Evolutionary conservation across 2,113 vertebrate genomes (phyloP).

Genomic region (Hirundichthys speculiger): DNA sequence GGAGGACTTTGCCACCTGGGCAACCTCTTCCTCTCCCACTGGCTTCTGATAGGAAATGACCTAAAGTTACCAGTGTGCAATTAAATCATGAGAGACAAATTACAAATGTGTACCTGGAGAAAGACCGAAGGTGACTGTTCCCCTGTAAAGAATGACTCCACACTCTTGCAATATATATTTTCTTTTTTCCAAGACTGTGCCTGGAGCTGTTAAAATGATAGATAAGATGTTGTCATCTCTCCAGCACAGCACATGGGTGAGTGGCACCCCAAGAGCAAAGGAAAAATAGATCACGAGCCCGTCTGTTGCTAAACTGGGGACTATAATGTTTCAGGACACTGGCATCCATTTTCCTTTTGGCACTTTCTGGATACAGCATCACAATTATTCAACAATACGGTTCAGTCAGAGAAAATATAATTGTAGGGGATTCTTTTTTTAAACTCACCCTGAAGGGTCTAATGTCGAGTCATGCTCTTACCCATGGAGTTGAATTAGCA

Average conservation of each 20-base stretch:
- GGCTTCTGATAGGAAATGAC: slow-evolving; percentile 15
- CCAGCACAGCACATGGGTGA: slow-evolving; percentile 22
- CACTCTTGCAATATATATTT: slow-evolving; percentile 1
- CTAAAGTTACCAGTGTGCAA: slow-evolving; percentile 2
- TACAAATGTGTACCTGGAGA: neutral
- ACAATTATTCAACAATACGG: slow-evolving; percentile 30
- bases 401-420: slow-evolving; percentile 15
- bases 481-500: no score
- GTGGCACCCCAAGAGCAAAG: slow-evolving; percentile 12
- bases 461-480: slow-evolving; percentile 26
- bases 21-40: slow-evolving; percentile 32
- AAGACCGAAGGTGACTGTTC: neutral
- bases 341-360: slow-evolving; percentile 34
- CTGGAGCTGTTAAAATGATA: neutral
- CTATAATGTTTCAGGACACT: slow-evolving; percentile 18
- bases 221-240: slow-evolving; percentile 29
- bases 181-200: neutral
- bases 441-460: neutral
- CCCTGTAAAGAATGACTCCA: neutral
- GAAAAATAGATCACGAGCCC: slow-evolving; percentile 29
- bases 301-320: slow-evolving; percentile 21
- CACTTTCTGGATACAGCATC: slow-evolving; percentile 31
- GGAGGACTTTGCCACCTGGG: slow-evolving; percentile 47
- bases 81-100: slow-evolving; percentile 16
- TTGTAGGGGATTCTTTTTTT: slow-evolving; percentile 4